Conservation (phyloP, 2,113 vertebrate species). For the Myocastor coypus region DNA sequence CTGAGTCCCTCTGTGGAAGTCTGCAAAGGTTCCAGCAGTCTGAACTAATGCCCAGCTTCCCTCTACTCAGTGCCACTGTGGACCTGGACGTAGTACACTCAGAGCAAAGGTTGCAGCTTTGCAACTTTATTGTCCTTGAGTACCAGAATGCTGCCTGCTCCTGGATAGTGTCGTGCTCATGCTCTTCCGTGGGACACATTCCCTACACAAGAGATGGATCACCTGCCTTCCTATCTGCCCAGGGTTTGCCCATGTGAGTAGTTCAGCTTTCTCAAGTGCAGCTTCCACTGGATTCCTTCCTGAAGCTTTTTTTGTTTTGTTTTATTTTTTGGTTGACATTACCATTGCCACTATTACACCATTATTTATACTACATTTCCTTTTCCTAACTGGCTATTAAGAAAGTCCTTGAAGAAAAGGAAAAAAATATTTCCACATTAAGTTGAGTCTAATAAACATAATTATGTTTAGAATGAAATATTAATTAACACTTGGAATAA, state of each 20-base stretch:
- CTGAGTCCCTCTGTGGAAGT: no score
- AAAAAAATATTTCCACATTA: neutral
- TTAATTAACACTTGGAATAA: neutral
- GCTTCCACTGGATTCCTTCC: neutral
- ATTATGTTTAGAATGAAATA: neutral
- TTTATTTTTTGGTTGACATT: neutral
- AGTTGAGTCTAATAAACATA: neutral
- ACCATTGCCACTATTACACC: neutral
- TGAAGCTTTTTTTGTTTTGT: no score
- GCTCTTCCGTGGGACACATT: neutral
- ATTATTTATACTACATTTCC: neutral
- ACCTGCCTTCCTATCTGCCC: neutral
- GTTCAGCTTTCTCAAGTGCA: neutral
- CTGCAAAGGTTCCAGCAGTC: no score
- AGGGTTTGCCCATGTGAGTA: neutral
- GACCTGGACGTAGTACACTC: no score
- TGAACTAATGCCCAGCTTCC: no score
- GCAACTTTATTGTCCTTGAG: no score
- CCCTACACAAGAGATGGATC: neutral
- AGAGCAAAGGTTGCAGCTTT: no score
- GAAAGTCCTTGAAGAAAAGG: neutral
- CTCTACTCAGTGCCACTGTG: no score
- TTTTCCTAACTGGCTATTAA: slow-evolving; percentile 10
- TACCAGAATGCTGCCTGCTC: neutral
- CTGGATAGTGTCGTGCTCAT: neutral